A percentile compares a stretch with the other conserved stretches of the same genome.
phyloP scores from a whole-genome alignment of 37 sponge, comb jelly and placozoan species.

The Hormiphora californensis region DNA sequence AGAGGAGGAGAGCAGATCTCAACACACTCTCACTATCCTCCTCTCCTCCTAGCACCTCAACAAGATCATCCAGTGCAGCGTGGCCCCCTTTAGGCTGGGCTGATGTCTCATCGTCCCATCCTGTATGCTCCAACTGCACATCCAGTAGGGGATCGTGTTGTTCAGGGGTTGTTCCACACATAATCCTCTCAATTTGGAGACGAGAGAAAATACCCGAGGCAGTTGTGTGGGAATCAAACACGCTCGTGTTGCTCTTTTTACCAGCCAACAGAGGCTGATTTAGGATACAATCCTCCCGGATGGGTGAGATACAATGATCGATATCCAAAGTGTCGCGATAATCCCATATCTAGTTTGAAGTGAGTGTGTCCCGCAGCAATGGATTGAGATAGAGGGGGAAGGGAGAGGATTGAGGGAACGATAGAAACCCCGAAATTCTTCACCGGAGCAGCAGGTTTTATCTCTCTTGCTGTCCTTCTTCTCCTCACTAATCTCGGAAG shows the following conservation, averaged over 20 bases:
- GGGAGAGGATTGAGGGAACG: constrained; percentile 15
- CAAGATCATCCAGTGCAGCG: background rate
- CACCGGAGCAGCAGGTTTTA: background rate
- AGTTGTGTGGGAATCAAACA: background rate
- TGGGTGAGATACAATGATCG: too few relatives aligned
- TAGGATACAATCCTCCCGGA: too few relatives aligned
- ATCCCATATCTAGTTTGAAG: constrained; percentile 28
- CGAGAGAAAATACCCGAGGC: background rate
- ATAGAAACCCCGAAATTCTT: constrained; percentile 23
- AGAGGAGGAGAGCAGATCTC: background rate
- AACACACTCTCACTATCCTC: background rate
- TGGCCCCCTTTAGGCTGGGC: background rate
- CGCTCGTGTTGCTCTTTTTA: too few relatives aligned
- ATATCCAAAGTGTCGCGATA: constrained; percentile 41
- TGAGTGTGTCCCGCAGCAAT: constrained; percentile 1
- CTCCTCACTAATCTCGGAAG: background rate
- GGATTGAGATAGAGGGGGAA: constrained; percentile 31
- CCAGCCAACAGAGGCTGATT: too few relatives aligned
- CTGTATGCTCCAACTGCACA: constrained; percentile 16
- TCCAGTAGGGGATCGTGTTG: constrained; percentile 15
- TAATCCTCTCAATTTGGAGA: background rate
- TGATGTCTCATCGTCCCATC: background rate
- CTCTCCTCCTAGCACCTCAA: background rate
- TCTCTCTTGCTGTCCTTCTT: background rate
- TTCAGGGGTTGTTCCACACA: background rate